phyloP scores from a whole-genome alignment of 1,140 invertebrate genomes.

The Microplitis mediator region DNA sequence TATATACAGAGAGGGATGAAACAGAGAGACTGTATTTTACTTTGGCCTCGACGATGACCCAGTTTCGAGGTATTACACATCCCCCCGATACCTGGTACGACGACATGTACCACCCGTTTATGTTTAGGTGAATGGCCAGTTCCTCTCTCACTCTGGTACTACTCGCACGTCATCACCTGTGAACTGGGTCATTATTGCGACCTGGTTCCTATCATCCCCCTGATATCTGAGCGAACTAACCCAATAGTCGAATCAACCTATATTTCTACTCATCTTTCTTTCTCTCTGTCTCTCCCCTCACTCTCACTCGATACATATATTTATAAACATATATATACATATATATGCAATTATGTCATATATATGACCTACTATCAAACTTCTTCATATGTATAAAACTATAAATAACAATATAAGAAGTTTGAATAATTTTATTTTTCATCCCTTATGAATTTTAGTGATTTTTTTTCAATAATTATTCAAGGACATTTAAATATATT shows the following conservation, averaged over 20 bases:
- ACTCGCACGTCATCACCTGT: slow-evolving; percentile 9
- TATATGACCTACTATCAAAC: too few species aligned
- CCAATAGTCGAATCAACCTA: slow-evolving; percentile 1
- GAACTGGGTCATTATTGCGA: slow-evolving; percentile 20
- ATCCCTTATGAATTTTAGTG: too few species aligned
- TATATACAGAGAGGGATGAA: too few species aligned
- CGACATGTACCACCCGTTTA: slow-evolving; percentile 4
- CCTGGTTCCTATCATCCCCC: not conserved
- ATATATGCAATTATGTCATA: too few species aligned
- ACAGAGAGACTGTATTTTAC: too few species aligned
- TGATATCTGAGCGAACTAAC: slow-evolving; percentile 8
- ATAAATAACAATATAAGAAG: too few species aligned
- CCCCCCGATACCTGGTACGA: not conserved
- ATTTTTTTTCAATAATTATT: too few species aligned
- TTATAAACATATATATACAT: not conserved
- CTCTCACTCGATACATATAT: not conserved
- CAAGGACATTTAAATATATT: too few species aligned
- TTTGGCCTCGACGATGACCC: slow-evolving; percentile 1
- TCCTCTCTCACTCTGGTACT: not conserved
- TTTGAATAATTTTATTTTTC: too few species aligned
- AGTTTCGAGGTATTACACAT: not conserved
- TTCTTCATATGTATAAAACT: too few species aligned
- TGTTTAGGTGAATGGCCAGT: slow-evolving; percentile 22
- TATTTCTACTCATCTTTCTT: too few species aligned
- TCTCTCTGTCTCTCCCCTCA: not conserved